Evolutionary conservation across 2,113 vertebrate genomes (phyloP), one percentile per base, ranked within the genome.

Genomic region (Alethe diademata): DNA sequence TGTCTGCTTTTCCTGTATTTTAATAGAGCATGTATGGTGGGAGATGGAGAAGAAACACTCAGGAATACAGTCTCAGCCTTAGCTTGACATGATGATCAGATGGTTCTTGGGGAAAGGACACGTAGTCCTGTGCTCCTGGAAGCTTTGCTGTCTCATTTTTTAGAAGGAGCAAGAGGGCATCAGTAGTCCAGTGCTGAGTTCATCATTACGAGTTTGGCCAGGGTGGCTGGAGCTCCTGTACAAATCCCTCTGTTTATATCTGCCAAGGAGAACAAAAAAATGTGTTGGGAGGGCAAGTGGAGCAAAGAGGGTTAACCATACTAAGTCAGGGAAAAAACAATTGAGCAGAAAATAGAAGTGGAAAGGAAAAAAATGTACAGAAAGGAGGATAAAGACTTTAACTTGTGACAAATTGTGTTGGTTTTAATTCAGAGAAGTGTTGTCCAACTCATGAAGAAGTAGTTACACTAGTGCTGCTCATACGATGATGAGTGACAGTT

Each of bases 401-500:
- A 58, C 50, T 88, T 90, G 61, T 1, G 12, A 53, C 45, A 28
- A 9, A 70, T 5, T 33, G n/a, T 86, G 84, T 78, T 90, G 86
- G 4, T 88, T 92, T 86, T 92, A 83, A 86, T 83, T 92, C 58
- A 65, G 60, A 62, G 56, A 38, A 80, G n/a, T 38, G 29, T 71
- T 86, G 76, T 91, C 69, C 54, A 25, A 9, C 72, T 92, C 20
- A 2, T 36, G 72, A 65, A 83, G 72, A 47, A 83, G 19, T 47
- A 66, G 74, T 74, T 95, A 65, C 3, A 73, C 26, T 53, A 53
- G 40, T 75, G 82, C 45, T 65, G 66, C 58, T 90, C 62, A 43
- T 70, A 79, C 5, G 16, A 88, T 38, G 67, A 61, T 86, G 92
- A 95, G 71, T 95, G 93, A 90, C 86, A 95, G 80, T 95, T 96